Conservation (phyloP, 2,113 vertebrate species). For the Lipotes vexillifer region DNA sequence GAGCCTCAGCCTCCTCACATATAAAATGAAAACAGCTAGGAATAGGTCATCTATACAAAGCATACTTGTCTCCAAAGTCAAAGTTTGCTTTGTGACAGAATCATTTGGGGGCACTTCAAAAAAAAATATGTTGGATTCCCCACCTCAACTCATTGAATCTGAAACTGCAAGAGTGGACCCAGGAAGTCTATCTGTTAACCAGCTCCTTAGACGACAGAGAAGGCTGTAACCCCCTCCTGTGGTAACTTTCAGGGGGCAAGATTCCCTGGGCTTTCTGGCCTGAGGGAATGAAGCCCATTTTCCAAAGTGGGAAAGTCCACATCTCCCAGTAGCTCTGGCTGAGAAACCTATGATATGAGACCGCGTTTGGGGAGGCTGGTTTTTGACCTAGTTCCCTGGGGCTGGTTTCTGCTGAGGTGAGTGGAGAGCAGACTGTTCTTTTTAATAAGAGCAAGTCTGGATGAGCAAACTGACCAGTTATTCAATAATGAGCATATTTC, state of each 20-base stretch:
- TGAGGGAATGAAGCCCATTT: slow-evolving; percentile 14
- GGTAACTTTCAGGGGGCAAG: not conserved
- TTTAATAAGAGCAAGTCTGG: not conserved
- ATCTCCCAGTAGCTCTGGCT: not conserved
- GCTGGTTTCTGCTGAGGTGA: slow-evolving; percentile 8
- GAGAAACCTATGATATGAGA: not conserved
- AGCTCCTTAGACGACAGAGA: not conserved
- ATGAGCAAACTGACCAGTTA: not conserved
- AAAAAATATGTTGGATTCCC: not conserved
- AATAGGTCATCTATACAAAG: not conserved
- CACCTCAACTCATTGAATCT: not conserved
- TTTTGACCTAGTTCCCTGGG: not conserved
- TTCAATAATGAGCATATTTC: not conserved
- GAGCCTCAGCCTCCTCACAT: not conserved
- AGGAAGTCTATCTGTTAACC: not conserved
- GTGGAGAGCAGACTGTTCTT: not conserved
- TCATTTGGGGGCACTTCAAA: not conserved
- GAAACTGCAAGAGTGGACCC: not conserved
- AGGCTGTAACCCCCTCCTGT: not conserved
- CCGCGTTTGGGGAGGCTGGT: not conserved
- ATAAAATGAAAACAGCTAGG: not conserved
- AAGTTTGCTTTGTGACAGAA: slow-evolving; percentile 5
- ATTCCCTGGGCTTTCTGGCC: slow-evolving; percentile 16
- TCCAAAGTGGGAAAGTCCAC: not conserved
- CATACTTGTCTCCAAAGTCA: not conserved